These are phyloP conservation scores for Trinorchestia longiramus DNA, from an alignment of 1,140 invertebrate species.

Conservation along the genomic window DNA sequence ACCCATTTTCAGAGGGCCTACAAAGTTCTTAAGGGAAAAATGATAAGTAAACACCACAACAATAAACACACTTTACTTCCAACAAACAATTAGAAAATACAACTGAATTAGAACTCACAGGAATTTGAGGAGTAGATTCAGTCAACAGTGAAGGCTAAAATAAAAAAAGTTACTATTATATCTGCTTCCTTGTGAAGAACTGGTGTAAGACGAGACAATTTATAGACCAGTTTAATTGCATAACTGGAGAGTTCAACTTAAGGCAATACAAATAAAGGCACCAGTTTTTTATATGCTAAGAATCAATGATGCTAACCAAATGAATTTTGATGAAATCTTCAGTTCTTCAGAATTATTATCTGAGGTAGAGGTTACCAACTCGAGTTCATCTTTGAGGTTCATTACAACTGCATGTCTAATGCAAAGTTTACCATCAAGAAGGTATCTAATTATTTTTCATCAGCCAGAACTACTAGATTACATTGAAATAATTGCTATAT, in stretches of 20 bases:
- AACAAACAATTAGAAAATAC: not conserved
- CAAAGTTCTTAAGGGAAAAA: not conserved
- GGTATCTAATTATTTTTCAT: too few species aligned
- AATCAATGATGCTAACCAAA: not conserved
- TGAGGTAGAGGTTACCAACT: too few species aligned
- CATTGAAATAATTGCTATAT: too few species aligned
- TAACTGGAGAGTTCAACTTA: not conserved
- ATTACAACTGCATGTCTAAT: too few species aligned
- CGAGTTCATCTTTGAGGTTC: too few species aligned
- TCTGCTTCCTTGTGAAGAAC: not conserved
- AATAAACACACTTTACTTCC: not conserved
- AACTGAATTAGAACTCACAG: constrained; percentile 4
- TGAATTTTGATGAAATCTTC: not conserved
- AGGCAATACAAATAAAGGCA: not conserved
- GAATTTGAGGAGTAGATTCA: constrained; percentile 17
- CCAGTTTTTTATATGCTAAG: not conserved
- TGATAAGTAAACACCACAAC: not conserved
- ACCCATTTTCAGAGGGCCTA: not conserved
- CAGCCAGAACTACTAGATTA: too few species aligned
- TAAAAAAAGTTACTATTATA: not conserved
- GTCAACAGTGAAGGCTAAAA: not conserved
- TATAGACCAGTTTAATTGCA: not conserved
- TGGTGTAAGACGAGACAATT: not conserved
- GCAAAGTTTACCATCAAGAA: too few species aligned
- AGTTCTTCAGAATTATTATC: too few species aligned